Percentiles rank a stretch among this genome's conserved stretches.
phyloP scores from a whole-genome alignment of 2,113 vertebrate genomes.

The Amblyornis subalaris region DNA sequence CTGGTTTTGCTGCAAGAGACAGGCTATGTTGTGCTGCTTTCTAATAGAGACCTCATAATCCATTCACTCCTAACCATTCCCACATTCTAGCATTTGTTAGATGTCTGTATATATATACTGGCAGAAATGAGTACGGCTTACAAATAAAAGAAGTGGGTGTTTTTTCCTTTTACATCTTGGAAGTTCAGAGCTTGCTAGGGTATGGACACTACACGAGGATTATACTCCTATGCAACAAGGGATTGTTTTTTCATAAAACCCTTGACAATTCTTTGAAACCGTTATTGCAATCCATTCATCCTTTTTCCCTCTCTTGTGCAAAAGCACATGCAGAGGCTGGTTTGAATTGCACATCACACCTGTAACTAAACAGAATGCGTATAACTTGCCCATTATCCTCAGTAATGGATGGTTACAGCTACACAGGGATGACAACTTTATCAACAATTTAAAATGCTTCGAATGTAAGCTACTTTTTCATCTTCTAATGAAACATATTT shows the following conservation, averaged over 20 bases:
- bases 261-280: neutral
- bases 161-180: neutral
- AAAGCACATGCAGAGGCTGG: accelerated
- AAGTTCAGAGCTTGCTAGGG: neutral
- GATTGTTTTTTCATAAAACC: neutral
- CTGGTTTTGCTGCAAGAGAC: neutral
- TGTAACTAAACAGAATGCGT: neutral
- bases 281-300: neutral
- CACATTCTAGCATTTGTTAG: neutral
- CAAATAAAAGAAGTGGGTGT: accelerated
- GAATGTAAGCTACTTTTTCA: neutral
- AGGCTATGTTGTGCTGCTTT: neutral
- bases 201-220: neutral
- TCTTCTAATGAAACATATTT: neutral
- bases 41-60: neutral
- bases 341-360: neutral
- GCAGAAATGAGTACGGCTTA: neutral
- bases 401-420: neutral
- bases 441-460: neutral
- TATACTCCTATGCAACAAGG: neutral
- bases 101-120: neutral
- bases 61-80: neutral
- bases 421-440: neutral
- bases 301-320: neutral
- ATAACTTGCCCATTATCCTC: neutral